Base-by-base conservation (phyloP, 2,113 vertebrate species). In the Nothocercus julius region DNA sequence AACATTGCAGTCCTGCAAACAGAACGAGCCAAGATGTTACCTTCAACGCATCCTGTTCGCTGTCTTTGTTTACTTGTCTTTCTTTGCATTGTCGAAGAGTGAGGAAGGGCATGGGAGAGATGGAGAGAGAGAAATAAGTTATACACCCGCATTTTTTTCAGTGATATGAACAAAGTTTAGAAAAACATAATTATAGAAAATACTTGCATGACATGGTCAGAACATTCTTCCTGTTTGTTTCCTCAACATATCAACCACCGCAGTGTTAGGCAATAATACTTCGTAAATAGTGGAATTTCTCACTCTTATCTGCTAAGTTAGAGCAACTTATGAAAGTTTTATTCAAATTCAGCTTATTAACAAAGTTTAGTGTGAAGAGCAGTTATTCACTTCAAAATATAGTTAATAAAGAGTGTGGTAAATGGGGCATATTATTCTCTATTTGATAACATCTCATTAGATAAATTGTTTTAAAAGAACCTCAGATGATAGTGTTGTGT, bases 41-140 rank as follows among this genome's bases (percentile, higher is more conserved):
- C 51, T 64, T 59, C 38, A 10, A 47, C 1, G 0, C 47, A 28
- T 36, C 20, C n/a, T 2, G 0, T 32, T 47, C 28, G 56, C 30
- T 36, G 15, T 40, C 40, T 54, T 69, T 36, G 16, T 30, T 58
- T 58, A 58, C 28, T 32, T 58, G 54, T 18, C 44, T 72, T 77
- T 92, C 66, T 67, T 92, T 90, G 79, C 73, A 61, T 34, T 36
- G 47, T 28, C 28, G 79, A 82, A 82, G 58, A 66, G 8, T n/a
- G 12, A 63, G 45, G 32, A 47, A 21, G 22, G n/a, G 42, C 47
- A 75, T 14, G 73, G 21, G 45, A 18, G 54, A 72, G 64, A 62
- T 63, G 76, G 27, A 85, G 34, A 68, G 69, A 66, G 40, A 74
- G 56, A 86, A 75, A n/a, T 21, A 20, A 27, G 80, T 82, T 38